These are phyloP conservation scores for Chydorus sphaericus DNA, from an alignment of 2,888 invertebrate genomes.

Conservation along the genomic window DNA sequence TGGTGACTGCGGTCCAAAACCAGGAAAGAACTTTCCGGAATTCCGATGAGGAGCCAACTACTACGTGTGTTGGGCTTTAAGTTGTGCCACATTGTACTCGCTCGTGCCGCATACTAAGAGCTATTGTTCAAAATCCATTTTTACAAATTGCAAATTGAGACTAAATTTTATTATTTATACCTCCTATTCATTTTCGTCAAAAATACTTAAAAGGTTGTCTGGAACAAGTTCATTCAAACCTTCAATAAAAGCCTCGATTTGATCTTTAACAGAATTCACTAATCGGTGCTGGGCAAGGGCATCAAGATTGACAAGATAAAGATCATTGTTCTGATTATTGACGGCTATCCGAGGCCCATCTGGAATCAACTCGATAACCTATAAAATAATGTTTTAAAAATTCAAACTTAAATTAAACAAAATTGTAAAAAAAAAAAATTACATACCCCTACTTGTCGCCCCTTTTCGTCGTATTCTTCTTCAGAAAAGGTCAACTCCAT, in stretches of 20 bases:
- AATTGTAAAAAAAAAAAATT: neutral
- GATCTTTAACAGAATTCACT: conserved; percentile 61
- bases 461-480: conserved; percentile 67
- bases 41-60: conserved; percentile 51
- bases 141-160: no score
- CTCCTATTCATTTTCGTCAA: conserved; percentile 92
- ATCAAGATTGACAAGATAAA: conserved; percentile 79
- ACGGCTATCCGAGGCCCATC: conserved; percentile 63
- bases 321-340: conserved; percentile 55
- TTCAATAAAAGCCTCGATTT: conserved; percentile 74
- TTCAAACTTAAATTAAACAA: no score
- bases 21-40: conserved; percentile 72
- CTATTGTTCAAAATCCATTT: conserved; percentile 32
- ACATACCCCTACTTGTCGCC: conserved; percentile 52
- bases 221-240: conserved; percentile 84
- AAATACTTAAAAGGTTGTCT: conserved; percentile 80
- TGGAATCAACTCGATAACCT: conserved; percentile 62
- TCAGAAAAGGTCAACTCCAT: conserved; percentile 78
- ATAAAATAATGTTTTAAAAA: conserved; percentile 16
- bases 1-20: conserved; percentile 81
- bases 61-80: conserved; percentile 75
- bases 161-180: no score
- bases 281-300: conserved; percentile 77
- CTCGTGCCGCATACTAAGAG: conserved; percentile 83
- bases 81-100: conserved; percentile 77